A percentile compares a stretch with the other conserved stretches of the same genome.
These are phyloP conservation scores for Brachionus rubens DNA, from an alignment of 1,140 invertebrate species.

Conservation along the genomic window DNA sequence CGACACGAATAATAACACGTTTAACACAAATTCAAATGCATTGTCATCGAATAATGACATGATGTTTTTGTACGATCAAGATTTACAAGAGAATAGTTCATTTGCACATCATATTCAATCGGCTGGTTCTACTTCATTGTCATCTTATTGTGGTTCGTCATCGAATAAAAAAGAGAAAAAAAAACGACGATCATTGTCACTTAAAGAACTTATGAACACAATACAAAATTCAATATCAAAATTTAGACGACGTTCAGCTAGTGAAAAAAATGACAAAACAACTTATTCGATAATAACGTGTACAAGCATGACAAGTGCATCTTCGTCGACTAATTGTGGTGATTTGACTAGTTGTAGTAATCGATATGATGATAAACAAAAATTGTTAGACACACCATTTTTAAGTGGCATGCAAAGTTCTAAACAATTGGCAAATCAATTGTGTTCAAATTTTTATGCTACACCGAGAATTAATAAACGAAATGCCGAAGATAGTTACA, in stretches of 20 bases:
- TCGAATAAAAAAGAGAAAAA: constrained; percentile 42
- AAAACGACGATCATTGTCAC: not conserved
- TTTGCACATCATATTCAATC: constrained; percentile 16
- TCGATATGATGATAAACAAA: constrained; percentile 13
- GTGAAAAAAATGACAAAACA: constrained; percentile 44
- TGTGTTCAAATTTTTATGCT: constrained; percentile 22
- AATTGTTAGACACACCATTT: constrained; percentile 19
- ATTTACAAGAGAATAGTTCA: constrained; percentile 16
- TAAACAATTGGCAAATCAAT: constrained; percentile 19
- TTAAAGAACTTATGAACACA: constrained; percentile 41
- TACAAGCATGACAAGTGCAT: constrained; percentile 39
- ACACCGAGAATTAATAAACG: constrained; percentile 39
- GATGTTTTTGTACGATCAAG: constrained; percentile 1
- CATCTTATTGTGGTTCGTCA: constrained; percentile 15
- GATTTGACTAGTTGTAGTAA: constrained; percentile 12
- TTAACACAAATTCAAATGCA: constrained; percentile 30
- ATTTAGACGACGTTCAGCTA: constrained; percentile 42
- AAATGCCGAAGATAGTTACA: constrained; percentile 36
- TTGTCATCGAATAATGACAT: not conserved
- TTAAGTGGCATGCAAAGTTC: not conserved
- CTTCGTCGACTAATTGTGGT: constrained; percentile 4
- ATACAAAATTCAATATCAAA: constrained; percentile 45
- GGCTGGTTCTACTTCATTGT: constrained; percentile 18
- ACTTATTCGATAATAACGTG: constrained; percentile 37
- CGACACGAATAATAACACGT: constrained; percentile 19